Percentiles rank a stretch among this genome's conserved stretches.
These are phyloP conservation scores for Chalcosyrphus nemorum DNA, from an alignment of 2,888 invertebrate genomes.

Conservation along the genomic window DNA sequence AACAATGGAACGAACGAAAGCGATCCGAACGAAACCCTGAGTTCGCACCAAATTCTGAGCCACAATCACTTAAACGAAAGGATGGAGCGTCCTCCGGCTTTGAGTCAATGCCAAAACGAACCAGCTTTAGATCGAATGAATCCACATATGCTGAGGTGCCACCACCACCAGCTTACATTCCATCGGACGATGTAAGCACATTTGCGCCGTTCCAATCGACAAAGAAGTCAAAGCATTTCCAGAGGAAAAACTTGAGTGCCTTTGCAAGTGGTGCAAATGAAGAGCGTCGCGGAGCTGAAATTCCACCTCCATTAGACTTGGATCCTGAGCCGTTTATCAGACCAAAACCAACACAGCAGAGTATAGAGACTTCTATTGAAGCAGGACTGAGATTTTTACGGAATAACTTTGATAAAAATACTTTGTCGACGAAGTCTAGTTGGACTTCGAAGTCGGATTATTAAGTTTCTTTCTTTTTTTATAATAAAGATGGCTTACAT, in stretches of 20 bases:
- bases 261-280: not conserved
- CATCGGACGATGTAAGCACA: not conserved
- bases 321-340: conserved; percentile 80
- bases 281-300: conserved; percentile 82
- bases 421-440: conserved; percentile 78
- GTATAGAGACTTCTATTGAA: conserved; percentile 83
- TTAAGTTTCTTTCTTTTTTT: conserved; percentile 64
- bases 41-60: conserved; percentile 87
- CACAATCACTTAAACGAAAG: conserved; percentile 27
- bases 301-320: conserved; percentile 86
- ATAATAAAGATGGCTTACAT: conserved; percentile 25
- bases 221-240: conserved; percentile 38
- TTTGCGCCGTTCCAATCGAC: conserved; percentile 59
- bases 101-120: conserved; percentile 20
- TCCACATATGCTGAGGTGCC: conserved; percentile 45
- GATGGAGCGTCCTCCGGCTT: not conserved
- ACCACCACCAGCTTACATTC: conserved; percentile 30
- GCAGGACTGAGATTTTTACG: conserved; percentile 84
- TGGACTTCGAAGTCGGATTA: conserved; percentile 81
- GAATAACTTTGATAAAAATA: conserved; percentile 83
- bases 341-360: conserved; percentile 73
- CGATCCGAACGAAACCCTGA: conserved; percentile 88
- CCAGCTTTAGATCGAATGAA: conserved; percentile 42
- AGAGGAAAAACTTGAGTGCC: conserved; percentile 23
- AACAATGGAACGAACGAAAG: conserved; percentile 84